Percentiles rank a stretch among this genome's conserved stretches.
Conservation (phyloP, 1,140 invertebrate species). For the Proctacanthus coquilletti region DNA sequence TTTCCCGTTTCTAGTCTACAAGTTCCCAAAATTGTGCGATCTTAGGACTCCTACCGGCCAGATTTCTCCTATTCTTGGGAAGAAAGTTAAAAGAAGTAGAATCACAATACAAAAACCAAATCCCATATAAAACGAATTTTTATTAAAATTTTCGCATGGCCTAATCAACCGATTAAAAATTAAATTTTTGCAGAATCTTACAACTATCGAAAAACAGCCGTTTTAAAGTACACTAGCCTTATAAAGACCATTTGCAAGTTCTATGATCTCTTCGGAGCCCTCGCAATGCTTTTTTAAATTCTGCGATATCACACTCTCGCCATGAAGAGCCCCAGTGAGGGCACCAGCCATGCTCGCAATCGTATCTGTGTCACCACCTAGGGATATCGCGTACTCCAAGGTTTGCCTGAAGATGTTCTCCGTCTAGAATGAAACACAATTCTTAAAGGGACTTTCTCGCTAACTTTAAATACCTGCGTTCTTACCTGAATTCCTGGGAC, state of each 20-base stretch:
- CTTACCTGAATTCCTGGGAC: conserved; percentile 9
- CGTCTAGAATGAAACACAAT: conserved; percentile 20
- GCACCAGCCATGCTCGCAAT: conserved; percentile 66
- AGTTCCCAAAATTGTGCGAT: no score
- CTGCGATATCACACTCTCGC: conserved; percentile 40
- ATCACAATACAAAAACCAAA: no score
- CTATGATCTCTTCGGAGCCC: conserved; percentile 34
- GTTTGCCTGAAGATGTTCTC: conserved; percentile 44
- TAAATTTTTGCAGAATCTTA: no score
- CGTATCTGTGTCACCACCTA: conserved; percentile 69
- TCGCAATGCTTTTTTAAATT: conserved; percentile 47
- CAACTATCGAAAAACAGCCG: no score
- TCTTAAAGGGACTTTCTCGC: neutral
- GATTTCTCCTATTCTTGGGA: no score
- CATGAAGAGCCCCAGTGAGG: conserved; percentile 58
- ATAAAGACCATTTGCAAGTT: conserved; percentile 34
- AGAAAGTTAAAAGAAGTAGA: no score
- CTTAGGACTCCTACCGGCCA: no score
- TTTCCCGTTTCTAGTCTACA: no score
- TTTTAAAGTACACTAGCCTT: no score
- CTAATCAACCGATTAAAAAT: no score
- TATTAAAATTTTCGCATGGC: no score
- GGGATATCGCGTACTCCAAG: conserved; percentile 50
- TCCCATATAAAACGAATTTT: no score
- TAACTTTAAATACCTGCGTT: neutral